Evolutionary conservation across 2,797 vertebrate genomes (phyloP), one percentile per base, ranked within the genome.

Genomic region (Channa striata): DNA sequence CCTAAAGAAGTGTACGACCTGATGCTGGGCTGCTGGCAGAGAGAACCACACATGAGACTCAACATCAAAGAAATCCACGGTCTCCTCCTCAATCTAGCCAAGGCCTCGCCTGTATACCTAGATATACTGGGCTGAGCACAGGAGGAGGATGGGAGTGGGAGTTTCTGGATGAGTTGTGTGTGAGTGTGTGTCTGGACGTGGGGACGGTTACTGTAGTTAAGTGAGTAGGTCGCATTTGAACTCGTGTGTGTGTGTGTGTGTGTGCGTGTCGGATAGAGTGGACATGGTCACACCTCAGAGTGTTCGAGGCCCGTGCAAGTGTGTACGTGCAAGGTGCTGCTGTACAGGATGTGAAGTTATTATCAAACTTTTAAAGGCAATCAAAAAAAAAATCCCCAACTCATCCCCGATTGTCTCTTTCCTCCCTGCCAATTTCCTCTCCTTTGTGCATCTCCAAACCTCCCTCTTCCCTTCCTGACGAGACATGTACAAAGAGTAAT

Each of bases 11-110:
- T 98, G 12, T 99, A 99, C 1, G 97, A 99, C 89, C 94, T 99
- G 91, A 99, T 99, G 98, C 91, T 99, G 91, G 97, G 97, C 74
- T 99, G 98, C 93, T 99, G 98, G 98, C 98, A 99, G 81, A 91
- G 97, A 53, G 98, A 99, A 83, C 98, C 98, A 5, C 97, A 99
- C 86, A 97, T 97, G 95, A 96, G 98, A 92, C 96, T 98, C 85
- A 98, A 96, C 94, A 99, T 99, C 89, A 98, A 97, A 90, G 96
- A 98, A 92, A 99, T 99, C 90, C 95, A 99, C 85, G 91, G 90
- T 34, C 95, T 98, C 71, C 97, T 99, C 72, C 97, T 97, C 90
- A 98, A 96, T 87, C 95, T 99, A 93, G 96, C 97, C 89, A 99
- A 99, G 94, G 97, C 97, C 61, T 99, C 98, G 49, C 98, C 98